Percentiles rank a stretch among this genome's conserved stretches.
These are phyloP conservation scores for Hemicordylus capensis DNA, from an alignment of 2,113 vertebrate genomes.

Conservation along the genomic window DNA sequence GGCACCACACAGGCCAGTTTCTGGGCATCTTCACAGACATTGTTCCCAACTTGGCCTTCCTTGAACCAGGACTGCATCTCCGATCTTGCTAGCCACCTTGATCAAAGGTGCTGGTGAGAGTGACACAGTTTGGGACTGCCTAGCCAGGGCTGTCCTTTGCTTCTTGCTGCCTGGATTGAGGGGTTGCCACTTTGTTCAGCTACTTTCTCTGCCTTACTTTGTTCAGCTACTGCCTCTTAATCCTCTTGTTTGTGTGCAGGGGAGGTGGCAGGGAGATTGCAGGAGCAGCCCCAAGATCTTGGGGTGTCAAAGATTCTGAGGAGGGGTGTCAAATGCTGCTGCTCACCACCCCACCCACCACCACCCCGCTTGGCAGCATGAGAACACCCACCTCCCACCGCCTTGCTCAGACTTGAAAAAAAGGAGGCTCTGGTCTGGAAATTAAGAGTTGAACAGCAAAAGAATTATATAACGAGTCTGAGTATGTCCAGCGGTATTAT, in stretches of 20 bases:
- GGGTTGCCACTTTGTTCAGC: background rate
- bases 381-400: no score
- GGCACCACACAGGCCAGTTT: background rate
- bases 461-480: no score
- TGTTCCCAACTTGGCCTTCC: background rate
- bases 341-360: no score
- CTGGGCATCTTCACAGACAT: background rate
- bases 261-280: no score
- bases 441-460: no score
- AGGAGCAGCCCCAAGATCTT: no score
- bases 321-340: no score
- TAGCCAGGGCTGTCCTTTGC: background rate
- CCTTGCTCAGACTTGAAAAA: no score
- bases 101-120: background rate
- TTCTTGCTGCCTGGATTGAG: background rate
- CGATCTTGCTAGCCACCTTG: background rate
- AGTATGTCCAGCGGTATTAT: no score
- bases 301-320: no score
- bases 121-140: background rate
- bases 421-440: no score
- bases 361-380: no score
- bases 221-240: background rate
- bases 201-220: background rate
- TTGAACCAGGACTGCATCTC: background rate
- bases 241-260: background rate